Base-by-base conservation (phyloP, 2,888 invertebrate species). In the Hanleya hanleyi region DNA sequence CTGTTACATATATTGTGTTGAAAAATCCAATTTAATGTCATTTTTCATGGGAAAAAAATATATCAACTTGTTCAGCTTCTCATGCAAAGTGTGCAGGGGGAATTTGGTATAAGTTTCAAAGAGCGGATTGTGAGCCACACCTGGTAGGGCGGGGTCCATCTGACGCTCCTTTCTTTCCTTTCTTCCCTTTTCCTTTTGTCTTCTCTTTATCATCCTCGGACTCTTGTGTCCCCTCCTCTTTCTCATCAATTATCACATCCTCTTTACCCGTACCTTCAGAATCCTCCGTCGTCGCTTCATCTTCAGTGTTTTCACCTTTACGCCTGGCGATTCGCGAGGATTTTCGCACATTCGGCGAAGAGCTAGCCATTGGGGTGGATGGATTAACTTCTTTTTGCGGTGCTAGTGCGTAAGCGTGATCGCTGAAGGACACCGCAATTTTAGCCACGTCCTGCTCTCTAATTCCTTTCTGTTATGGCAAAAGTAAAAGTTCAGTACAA, bases 381-480 rank as follows among this genome's bases (percentile, higher is more conserved):
- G 57, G 4, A 4, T 29, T 57, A 15, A 15, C 12, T 67, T 70
- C 74, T 35, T 76, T 75, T 37, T 77, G 72, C 26, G 82, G 77
- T 22, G 83, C 82, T 18, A 83, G 74, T 35, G 82, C 82, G 68
- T 85, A 85, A 0, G 83, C 85, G 75, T 85, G 85, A 68, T 85
- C 85, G 9, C 77, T 81, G 74, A 85, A 81, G 7, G 81, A 81
- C 18, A 76, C 83, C n/a, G 78, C 71, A 26, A 82, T 70, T 9
- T 75, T 71, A 18, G 81, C 78, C 22, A 77, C 33, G 9, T 73
- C 76, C 32, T 29, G 22, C 9, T 57, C 57, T 15, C 32, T 22
- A 57, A 57, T 22, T 15, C 32, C 32, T 29, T 82, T 81, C 81
- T 82, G 67, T 4, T 71, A 73, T 22, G 15, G 29, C 22, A 57